A percentile compares a stretch with the other conserved stretches of the same genome.
phyloP scores from a whole-genome alignment of 35 echinoderm and acorn worm species.

The Lytechinus variegatus region DNA sequence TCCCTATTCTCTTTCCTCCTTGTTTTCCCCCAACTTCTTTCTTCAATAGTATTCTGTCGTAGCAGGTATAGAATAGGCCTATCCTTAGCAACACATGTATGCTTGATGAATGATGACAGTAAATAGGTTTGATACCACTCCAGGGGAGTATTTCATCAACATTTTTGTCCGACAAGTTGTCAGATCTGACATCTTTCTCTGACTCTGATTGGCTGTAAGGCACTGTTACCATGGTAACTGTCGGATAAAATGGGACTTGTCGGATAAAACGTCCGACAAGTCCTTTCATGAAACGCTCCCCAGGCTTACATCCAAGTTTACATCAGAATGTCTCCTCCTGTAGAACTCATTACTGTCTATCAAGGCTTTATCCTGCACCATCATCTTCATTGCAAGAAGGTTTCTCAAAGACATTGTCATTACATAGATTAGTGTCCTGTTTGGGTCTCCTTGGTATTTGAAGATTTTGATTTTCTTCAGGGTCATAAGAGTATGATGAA shows the following conservation, averaged over 20 bases:
- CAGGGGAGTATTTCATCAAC: too few relatives aligned
- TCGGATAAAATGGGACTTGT: too few relatives aligned
- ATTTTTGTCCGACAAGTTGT: too few relatives aligned
- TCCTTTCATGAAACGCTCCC: too few relatives aligned
- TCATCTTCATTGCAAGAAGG: background rate
- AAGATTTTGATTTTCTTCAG: background rate
- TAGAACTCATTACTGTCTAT: background rate
- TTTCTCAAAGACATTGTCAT: background rate
- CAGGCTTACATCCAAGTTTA: background rate
- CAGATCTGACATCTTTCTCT: too few relatives aligned
- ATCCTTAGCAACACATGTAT: constrained; percentile 1
- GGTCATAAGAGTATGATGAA: too few relatives aligned
- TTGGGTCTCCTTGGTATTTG: background rate
- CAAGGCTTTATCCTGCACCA: background rate
- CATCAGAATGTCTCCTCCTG: background rate
- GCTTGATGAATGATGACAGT: background rate
- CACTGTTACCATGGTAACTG: too few relatives aligned
- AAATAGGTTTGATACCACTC: background rate
- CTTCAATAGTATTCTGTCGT: background rate
- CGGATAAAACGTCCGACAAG: too few relatives aligned
- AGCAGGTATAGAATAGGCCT: background rate
- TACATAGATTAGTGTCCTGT: background rate
- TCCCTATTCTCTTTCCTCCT: background rate
- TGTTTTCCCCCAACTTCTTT: background rate
- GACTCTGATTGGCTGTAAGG: too few relatives aligned